Base-by-base conservation (phyloP, 2,113 vertebrate genomes). In the Pogonocichla stellata region DNA sequence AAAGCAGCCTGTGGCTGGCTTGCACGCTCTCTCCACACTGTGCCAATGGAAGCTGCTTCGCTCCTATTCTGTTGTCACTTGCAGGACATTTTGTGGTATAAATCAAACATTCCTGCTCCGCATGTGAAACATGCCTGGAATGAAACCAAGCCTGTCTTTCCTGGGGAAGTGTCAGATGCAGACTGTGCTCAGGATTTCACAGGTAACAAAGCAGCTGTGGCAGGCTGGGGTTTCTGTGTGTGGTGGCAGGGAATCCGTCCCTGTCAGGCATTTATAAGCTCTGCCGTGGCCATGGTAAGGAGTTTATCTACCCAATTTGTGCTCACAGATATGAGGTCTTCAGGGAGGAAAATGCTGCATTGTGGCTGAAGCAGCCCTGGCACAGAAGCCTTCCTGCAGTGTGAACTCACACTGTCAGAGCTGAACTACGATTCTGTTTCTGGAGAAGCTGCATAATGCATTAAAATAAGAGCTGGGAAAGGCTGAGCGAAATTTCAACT, bases 21-120 rank as follows among this genome's bases (percentile, higher is more conserved):
- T 40, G 43, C 56, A 43, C 13, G 0, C 19, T 51, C 0, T 24
- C 33, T 12, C 19, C 80, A n/a, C 17, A 1, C 20, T 12, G 4
- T 26, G 23, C 34, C 40, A 43, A 2, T 12, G 45, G 54, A 58
- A 86, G 26, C n/a, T 57, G 47, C 36, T 45, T 45, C 38, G 9
- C 11, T 45, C 23, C 33, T 14, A 9, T 1, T 25, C 71, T 69
- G 11, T 36, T 66, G 40, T 42, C 34, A 5, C 23, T 77, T 33
- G 10, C 60, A 34, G 69, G 64, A 33, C 5, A 2, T 78, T 80
- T 33, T 80, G 25, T 47, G 34, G 12, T 20, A 7, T 24, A 53
- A 91, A 77, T 36, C 47, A 54, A 66, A 28, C 11, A 7, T 17
- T 86, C 4, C 36, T 48, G 14, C 29, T 72, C 51, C 2, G 0